Conservation (phyloP, 2,113 vertebrate genomes). For the Machaerirhynchus nigripectus region DNA sequence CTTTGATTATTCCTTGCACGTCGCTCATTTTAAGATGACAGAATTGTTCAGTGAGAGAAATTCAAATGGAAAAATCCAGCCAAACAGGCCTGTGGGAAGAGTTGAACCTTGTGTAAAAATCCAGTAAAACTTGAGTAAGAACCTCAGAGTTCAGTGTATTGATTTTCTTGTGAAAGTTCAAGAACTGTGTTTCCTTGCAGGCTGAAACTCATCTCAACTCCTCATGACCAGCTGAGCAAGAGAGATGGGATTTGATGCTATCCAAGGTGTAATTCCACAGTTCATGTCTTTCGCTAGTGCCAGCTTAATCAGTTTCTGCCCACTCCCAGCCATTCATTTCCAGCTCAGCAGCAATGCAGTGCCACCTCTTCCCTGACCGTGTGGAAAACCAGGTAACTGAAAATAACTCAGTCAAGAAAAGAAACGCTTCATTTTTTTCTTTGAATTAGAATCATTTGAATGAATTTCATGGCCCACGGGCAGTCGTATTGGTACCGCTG, state of each 20-base stretch:
- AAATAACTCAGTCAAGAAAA: neutral
- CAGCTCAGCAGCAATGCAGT: conserved; percentile 23
- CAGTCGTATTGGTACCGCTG: neutral
- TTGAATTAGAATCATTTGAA: neutral
- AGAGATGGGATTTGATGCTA: conserved; percentile 41
- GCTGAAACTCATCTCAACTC: conserved; percentile 23
- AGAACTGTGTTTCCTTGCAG: conserved; percentile 10
- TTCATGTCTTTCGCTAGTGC: neutral
- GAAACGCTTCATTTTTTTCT: neutral
- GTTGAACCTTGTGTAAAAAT: neutral
- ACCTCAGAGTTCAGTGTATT: neutral
- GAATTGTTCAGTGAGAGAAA: neutral
- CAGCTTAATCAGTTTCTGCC: conserved; percentile 7
- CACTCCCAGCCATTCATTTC: conserved; percentile 23
- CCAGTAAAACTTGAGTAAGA: neutral
- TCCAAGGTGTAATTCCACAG: conserved; percentile 43
- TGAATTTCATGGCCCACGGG: neutral
- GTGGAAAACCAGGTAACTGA: neutral
- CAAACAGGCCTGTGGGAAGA: neutral
- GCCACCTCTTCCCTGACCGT: neutral
- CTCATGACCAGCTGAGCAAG: conserved; percentile 39
- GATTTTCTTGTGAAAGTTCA: conserved; percentile 29
- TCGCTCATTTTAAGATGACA: neutral
- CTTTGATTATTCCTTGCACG: neutral
- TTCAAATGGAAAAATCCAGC: neutral